Base-by-base conservation (phyloP, 2,113 vertebrate genomes). In the Vulpes vulpes region DNA sequence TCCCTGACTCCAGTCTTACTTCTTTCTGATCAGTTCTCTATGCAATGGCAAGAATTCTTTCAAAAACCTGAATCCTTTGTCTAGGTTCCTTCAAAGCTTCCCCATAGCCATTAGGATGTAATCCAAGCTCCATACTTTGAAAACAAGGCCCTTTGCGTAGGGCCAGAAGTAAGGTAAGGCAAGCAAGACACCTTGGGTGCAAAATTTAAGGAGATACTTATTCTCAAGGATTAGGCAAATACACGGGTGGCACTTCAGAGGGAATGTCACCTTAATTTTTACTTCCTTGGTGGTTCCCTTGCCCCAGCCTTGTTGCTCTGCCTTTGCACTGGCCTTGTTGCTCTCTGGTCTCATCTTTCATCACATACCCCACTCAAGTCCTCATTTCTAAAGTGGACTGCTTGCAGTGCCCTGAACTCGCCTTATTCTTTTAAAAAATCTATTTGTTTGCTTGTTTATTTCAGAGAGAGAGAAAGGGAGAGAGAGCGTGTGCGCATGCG, bases 331-430 rank as follows among this genome's bases (percentile, higher is more conserved):
- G 38, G 57, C 12, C 25, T 53, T 93, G 35, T 35, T 90, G 59
- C 57, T 59, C 30, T 91, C 69, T 64, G 53, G 11, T 93, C 71
- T 90, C 27, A 57, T 83, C 12, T 86, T 12, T 92, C 38, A 92
- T 82, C 65, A 62, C 8, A 59, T 55, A 3, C 20, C 49, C 49
- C 17, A 62, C 2, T 69, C 17, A 78, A 53, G 51, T 84, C 69
- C n/a, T 93, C 84, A 73, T 87, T 74, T 94, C 32, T 84, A 93
- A 94, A 53, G 62, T 82, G 32, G 49, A 38, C 55, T 96, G 69
- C 38, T 65, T 84, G 43, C 6, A 32, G 53, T 64, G 6, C 80
- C 78, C 89, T 88, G 64, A 83, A 90, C 30, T 79, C 71, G 79
- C 22, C 43, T 74, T 82, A 35, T 71, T 64, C 35, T 92, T 83